Percentiles rank a stretch among this genome's conserved stretches.
These are phyloP conservation scores for Campopleginae sp. DNA, from an alignment of 2,888 invertebrate species.

Conservation along the genomic window DNA sequence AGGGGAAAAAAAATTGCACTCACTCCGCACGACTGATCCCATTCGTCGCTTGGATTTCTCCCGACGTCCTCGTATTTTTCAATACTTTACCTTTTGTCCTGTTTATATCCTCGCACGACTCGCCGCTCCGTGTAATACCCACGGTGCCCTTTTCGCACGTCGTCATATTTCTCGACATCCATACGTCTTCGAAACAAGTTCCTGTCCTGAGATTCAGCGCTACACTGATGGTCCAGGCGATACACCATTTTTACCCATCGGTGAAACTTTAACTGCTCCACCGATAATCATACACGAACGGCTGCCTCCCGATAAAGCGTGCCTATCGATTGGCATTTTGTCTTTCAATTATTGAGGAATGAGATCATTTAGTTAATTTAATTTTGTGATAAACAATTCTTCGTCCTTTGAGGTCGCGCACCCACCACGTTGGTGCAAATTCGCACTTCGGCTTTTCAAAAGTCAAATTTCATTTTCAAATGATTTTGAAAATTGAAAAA, in stretches of 20 bases:
- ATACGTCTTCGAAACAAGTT: slow-evolving; percentile 16
- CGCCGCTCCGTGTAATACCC: slow-evolving; percentile 23
- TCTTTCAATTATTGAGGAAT: neutral
- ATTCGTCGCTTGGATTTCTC: slow-evolving; percentile 60
- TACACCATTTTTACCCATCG: slow-evolving; percentile 2
- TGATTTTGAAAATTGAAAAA: too few relatives aligned
- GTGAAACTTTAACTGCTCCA: neutral
- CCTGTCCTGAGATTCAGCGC: slow-evolving; percentile 11
- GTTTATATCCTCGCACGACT: slow-evolving; percentile 1
- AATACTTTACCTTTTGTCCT: slow-evolving; percentile 32
- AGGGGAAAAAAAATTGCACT: slow-evolving; percentile 55
- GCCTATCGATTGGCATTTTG: neutral
- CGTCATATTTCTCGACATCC: slow-evolving; percentile 57
- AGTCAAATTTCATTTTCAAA: too few relatives aligned
- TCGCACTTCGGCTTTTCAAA: too few relatives aligned
- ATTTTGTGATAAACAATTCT: too few relatives aligned
- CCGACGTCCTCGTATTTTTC: slow-evolving; percentile 45
- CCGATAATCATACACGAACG: neutral
- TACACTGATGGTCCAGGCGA: neutral
- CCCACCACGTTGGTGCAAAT: too few relatives aligned
- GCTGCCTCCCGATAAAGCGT: neutral
- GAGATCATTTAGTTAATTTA: neutral
- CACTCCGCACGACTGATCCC: slow-evolving; percentile 32
- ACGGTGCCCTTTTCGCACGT: slow-evolving; percentile 27
- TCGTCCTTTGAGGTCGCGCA: too few relatives aligned